A percentile compares a stretch with the other conserved stretches of the same genome.
These are phyloP conservation scores for Rhinoderma darwinii DNA, from an alignment of 2,113 vertebrate species.

Conservation along the genomic window DNA sequence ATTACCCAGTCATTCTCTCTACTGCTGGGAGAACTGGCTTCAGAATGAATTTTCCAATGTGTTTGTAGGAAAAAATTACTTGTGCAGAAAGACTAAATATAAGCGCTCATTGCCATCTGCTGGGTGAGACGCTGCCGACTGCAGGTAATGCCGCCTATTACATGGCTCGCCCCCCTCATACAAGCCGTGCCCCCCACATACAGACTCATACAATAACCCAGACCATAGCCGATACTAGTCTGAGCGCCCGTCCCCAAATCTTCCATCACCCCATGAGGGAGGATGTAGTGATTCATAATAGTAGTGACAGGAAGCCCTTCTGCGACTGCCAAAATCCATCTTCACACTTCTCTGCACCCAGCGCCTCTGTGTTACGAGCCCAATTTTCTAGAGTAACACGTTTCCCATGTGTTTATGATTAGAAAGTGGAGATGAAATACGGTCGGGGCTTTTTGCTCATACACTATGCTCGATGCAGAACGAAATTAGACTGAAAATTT, in stretches of 20 bases:
- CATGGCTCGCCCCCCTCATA: not conserved
- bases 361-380: not conserved
- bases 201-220: not conserved
- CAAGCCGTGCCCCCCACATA: not conserved
- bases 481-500: not conserved
- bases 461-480: not conserved
- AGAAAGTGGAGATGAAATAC: not conserved
- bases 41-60: slow-evolving; percentile 8
- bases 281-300: not conserved
- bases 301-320: not conserved
- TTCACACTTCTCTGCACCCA: not conserved
- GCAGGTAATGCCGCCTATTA: not conserved
- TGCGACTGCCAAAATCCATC: not conserved
- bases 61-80: slow-evolving; percentile 39
- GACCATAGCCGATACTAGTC: not conserved
- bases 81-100: slow-evolving; percentile 40
- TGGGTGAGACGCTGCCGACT: not conserved
- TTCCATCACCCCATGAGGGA: not conserved
- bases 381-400: slow-evolving; percentile 8
- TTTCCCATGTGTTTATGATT: slow-evolving; percentile 3
- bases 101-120: slow-evolving; percentile 9
- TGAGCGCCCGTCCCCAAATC: not conserved
- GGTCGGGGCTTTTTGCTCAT: not conserved
- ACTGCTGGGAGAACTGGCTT: slow-evolving; percentile 18
- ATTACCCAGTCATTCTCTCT: not conserved